Base-by-base conservation (phyloP, 2,888 invertebrate genomes). In the Torymus tubicola region DNA sequence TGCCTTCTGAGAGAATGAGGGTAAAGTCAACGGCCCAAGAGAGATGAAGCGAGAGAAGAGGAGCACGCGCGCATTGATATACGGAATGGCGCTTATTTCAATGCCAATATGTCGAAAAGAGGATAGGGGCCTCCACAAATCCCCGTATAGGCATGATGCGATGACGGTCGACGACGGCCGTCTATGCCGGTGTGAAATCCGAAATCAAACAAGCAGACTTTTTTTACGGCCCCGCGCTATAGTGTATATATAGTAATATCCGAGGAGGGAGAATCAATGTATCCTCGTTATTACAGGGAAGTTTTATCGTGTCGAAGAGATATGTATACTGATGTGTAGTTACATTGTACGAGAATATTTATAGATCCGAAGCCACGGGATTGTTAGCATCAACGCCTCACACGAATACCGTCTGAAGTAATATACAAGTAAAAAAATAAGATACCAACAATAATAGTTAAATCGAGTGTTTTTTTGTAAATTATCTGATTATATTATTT, bases 81-180 rank as follows among this genome's bases (percentile, higher is more conserved):
- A 80, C 67, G 75, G 31, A 74, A 18, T 18, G 55, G 57, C 55
- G 58, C 61, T 76, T 76, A 76, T 76, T 80, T 77, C 69, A 77
- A 68, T 77, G 68, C 71, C 68, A 69, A 77, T 77, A 42, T 57
- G 63, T 69, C 72, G 76, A 57, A 55, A 65, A 65, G 71, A 57
- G 61, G 72, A 81, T 81, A 81, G 76, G 81, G 77, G 76, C 72
- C 72, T 52, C 31, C 42, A 72, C 67, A 72, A 67, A 67, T 67
- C 60, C 61, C 65, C 24, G 24, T 21, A 50, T 13, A 16, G 53
- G 63, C 64, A 52, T 0, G 2, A 16, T 31, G 55, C 31, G 50
- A 64, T 18, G 63, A 69, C 42, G 42, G 42, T 42, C 42, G 42
- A 0, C 42, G 42, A 8, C 42, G 42, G 42, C 10, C 42, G 42